Percentiles rank a stretch among this genome's conserved stretches.
Evolutionary conservation across 2,888 invertebrate genomes (phyloP).

Genomic region (Cataglyphis cursor): DNA sequence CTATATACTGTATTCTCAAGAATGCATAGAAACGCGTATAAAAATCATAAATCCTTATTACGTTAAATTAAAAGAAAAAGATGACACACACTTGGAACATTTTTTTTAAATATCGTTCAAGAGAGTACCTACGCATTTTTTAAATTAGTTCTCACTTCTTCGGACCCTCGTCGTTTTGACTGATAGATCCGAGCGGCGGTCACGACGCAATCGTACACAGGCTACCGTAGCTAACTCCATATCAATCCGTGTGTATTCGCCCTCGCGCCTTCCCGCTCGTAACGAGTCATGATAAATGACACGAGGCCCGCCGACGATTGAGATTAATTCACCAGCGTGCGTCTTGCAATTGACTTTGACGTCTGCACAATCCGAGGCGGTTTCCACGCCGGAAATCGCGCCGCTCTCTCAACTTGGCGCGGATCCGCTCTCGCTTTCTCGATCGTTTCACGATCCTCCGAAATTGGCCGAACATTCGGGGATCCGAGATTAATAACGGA

Average conservation of each 20-base stretch:
- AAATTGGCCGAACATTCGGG: constrained; percentile 9
- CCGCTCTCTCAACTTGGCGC: neutral
- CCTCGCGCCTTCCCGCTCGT: constrained; percentile 71
- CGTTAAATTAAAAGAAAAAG: neutral
- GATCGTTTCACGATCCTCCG: neutral
- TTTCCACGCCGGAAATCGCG: constrained; percentile 21
- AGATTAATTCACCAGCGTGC: constrained; percentile 83
- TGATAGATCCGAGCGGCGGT: constrained; percentile 82
- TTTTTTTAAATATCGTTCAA: constrained; percentile 2
- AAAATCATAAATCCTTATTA: neutral
- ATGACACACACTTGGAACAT: constrained; percentile 1
- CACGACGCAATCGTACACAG: constrained; percentile 83
- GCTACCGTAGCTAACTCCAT: constrained; percentile 84
- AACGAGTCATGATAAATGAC: constrained; percentile 86
- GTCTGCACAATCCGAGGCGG: constrained; percentile 22
- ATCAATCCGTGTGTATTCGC: constrained; percentile 80
- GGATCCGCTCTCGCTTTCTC: constrained; percentile 25
- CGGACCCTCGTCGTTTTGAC: constrained; percentile 73
- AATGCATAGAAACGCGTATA: neutral
- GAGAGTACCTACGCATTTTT: constrained; percentile 50
- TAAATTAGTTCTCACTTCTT: constrained; percentile 60
- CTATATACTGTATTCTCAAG: neutral
- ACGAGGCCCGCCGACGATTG: constrained; percentile 80
- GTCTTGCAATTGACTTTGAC: constrained; percentile 59
- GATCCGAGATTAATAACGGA: neutral